phyloP scores from a whole-genome alignment of 1,140 invertebrate genomes.

The Heliconius hewitsoni region DNA sequence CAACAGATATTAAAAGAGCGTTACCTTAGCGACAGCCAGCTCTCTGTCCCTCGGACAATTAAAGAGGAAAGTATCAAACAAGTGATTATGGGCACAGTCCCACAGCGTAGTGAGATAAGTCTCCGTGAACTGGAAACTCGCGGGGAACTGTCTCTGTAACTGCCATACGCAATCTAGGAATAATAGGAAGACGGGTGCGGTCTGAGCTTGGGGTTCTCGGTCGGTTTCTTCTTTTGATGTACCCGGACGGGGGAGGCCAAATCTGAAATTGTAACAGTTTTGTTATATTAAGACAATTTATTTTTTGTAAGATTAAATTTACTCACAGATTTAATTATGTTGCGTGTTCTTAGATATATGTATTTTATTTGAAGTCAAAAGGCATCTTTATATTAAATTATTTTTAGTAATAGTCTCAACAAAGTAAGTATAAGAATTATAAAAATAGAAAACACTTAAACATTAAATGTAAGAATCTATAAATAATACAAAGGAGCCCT shows the following conservation, averaged over 20 bases:
- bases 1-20: too few relatives aligned
- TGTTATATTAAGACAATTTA: background rate
- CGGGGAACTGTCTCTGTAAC: constrained; percentile 92
- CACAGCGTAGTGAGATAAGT: constrained; percentile 95
- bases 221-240: constrained; percentile 49
- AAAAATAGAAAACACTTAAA: too few relatives aligned
- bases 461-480: too few relatives aligned
- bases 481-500: too few relatives aligned
- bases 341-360: too few relatives aligned
- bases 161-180: constrained; percentile 98
- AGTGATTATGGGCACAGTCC: constrained; percentile 92
- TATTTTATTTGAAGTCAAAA: too few relatives aligned
- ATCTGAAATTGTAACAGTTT: constrained; percentile 42
- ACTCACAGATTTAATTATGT: too few relatives aligned
- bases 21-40: constrained; percentile 79
- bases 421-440: too few relatives aligned
- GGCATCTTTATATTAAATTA: too few relatives aligned
- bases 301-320: too few relatives aligned
- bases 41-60: constrained; percentile 89
- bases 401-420: too few relatives aligned
- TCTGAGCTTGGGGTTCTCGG: constrained; percentile 54
- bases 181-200: constrained; percentile 93
- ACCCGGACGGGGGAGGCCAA: constrained; percentile 62
- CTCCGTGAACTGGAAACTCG: constrained; percentile 95
- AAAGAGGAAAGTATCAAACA: constrained; percentile 96